These are phyloP conservation scores for Indicator indicator DNA, from an alignment of 2,113 vertebrate species.

Conservation along the genomic window DNA sequence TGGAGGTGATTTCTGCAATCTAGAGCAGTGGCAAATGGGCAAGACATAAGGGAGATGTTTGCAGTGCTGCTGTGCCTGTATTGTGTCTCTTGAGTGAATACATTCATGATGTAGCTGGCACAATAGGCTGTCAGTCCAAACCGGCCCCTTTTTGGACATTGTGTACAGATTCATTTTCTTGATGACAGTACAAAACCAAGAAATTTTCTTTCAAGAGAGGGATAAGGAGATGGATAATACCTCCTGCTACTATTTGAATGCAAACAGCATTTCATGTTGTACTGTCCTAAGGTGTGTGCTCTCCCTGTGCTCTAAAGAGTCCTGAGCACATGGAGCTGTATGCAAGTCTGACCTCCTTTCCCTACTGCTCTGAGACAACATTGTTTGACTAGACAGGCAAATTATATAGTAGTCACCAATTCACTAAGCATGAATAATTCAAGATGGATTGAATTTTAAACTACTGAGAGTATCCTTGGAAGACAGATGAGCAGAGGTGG, in stretches of 20 bases:
- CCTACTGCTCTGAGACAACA: neutral
- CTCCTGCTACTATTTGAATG: neutral
- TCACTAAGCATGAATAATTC: constrained; percentile 53
- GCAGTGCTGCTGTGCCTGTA: neutral
- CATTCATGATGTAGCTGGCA: neutral
- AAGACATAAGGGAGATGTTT: neutral
- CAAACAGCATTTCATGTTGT: neutral
- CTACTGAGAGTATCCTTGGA: neutral
- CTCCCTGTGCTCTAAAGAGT: neutral
- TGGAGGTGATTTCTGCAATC: neutral
- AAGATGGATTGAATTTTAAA: constrained; percentile 47
- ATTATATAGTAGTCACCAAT: constrained; percentile 30
- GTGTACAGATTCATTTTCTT: neutral
- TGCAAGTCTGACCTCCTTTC: constrained; percentile 33
- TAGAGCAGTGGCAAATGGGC: neutral
- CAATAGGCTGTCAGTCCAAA: neutral
- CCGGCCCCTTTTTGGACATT: neutral
- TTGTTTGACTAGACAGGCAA: neutral
- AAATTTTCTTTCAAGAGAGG: neutral
- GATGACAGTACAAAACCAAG: neutral
- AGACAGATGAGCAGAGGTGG: neutral
- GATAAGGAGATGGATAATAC: neutral
- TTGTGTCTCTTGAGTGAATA: neutral
- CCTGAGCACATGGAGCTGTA: neutral
- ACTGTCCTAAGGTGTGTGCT: neutral